A percentile compares a stretch with the other conserved stretches of the same genome.
These are phyloP conservation scores for Epizoanthus ramosus DNA, from an alignment of 92 coral and sea anemone genomes.

Conservation along the genomic window DNA sequence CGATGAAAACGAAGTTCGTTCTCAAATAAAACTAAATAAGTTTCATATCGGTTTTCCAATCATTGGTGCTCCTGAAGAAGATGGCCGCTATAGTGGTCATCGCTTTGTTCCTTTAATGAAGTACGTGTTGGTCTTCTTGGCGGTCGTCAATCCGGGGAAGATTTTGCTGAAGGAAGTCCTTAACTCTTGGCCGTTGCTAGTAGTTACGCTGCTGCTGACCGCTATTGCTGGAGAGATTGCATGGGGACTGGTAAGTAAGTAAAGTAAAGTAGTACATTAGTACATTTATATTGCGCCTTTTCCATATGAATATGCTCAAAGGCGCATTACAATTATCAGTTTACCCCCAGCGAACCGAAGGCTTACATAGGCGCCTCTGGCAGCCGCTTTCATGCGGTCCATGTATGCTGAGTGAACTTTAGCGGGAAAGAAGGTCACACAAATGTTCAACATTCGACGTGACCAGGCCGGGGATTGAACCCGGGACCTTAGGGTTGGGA, in stretches of 20 bases:
- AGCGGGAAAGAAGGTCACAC: too few relatives aligned
- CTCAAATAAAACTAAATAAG: neutral
- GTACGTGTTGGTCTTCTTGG: neutral
- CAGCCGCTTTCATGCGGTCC: too few relatives aligned
- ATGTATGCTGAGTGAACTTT: too few relatives aligned
- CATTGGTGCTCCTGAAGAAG: neutral
- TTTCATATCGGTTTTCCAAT: conserved; percentile 15
- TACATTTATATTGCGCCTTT: too few relatives aligned
- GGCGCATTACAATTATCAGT: too few relatives aligned
- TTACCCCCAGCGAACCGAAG: too few relatives aligned
- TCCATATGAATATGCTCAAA: too few relatives aligned
- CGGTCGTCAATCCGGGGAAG: conserved; percentile 9
- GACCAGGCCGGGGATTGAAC: too few relatives aligned
- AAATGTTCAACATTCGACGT: too few relatives aligned
- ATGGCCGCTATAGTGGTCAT: neutral
- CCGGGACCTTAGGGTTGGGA: too few relatives aligned
- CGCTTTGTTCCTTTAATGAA: neutral
- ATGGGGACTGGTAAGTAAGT: conserved; percentile 8
- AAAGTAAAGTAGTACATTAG: too few relatives aligned
- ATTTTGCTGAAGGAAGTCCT: neutral
- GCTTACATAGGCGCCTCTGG: too few relatives aligned
- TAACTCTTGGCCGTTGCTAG: conserved; percentile 3
- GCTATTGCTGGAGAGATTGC: neutral
- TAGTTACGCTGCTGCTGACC: conserved; percentile 7
- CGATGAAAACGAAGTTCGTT: neutral